Base-by-base conservation (phyloP, 2,113 vertebrate species). In the Coptodon rendalli region DNA sequence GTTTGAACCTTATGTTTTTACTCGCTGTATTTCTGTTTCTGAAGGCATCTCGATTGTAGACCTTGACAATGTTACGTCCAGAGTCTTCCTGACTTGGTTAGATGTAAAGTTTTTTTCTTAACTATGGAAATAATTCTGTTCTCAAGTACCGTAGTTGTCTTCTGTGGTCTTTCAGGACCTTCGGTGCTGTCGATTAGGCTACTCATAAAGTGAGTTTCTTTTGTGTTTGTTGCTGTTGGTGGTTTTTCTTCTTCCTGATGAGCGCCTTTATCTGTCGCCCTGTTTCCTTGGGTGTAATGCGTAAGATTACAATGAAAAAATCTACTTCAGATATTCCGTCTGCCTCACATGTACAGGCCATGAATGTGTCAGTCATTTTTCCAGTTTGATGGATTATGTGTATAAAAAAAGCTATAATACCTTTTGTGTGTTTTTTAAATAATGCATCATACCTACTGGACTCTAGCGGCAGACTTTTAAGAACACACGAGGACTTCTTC, bases 1-100 rank as follows among this genome's bases (percentile, higher is more conserved):
- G 22, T 48, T 76, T 76, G 68, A 27, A 7, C 22, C 8, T 48
- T 76, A 3, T 36, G 36, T 48, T 6, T 76, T 7, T 24, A 71
- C 0, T 16, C 43, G 13, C 66, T 16, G 36, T 68, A 40, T 48
- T 45, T 73, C 22, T 17, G 0, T 45, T 7, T 48, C 43, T 73
- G 40, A 48, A 7, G 22, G 40, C 22, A 17, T 29, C 68, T 73
- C 0, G 1, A 2, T 48, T 48, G 6, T 48, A 29, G 68, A 11
- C 40, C 68, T 0, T 29, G 14, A 73, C 40, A 0, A 0, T 10
- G 38, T 1, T 27, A 3, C 22, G 3, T 16, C 66, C 66, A 43
- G n/a, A 71, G n/a, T 43, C 7, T 43, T 1, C 2, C n/a, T 71
- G 66, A 71, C 59, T 19, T 63, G 1, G 59, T 34, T 2, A 63